These are phyloP conservation scores for Amazona ochrocephala DNA, from an alignment of 2,797 vertebrate species.

Conservation along the genomic window DNA sequence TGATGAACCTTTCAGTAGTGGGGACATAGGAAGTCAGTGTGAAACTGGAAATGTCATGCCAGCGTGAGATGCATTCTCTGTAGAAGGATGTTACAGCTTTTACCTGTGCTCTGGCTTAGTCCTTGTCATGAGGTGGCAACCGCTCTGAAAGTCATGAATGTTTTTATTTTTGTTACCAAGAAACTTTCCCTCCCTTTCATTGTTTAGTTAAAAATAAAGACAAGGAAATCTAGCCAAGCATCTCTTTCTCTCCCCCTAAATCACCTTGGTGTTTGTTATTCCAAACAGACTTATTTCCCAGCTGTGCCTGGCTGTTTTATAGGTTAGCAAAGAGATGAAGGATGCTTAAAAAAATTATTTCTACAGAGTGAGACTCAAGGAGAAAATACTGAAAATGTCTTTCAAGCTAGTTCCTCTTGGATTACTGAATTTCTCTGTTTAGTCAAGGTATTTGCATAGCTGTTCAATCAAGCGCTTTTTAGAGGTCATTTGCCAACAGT, in stretches of 20 bases:
- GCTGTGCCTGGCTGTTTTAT: not conserved
- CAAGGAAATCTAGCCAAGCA: not conserved
- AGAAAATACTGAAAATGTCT: not conserved
- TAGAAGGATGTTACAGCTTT: not conserved
- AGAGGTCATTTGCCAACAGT: not conserved
- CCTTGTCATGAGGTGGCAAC: not conserved
- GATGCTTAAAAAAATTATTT: not conserved
- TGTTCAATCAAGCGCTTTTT: not conserved
- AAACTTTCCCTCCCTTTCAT: not conserved
- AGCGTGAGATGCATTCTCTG: not conserved
- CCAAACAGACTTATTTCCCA: not conserved
- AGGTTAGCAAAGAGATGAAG: not conserved
- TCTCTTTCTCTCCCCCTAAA: not conserved
- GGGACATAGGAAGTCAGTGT: not conserved
- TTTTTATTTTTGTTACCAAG: slow-evolving; percentile 12
- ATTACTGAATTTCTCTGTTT: not conserved
- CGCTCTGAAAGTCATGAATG: not conserved
- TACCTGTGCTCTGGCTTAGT: not conserved
- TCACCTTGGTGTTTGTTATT: not conserved
- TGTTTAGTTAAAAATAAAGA: slow-evolving; percentile 17
- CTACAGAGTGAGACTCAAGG: not conserved
- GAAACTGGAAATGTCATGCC: not conserved
- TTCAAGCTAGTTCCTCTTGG: not conserved
- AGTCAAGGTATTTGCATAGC: not conserved
- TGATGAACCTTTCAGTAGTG: not conserved